These are phyloP conservation scores for Typhlomys cinereus DNA, from an alignment of 2,113 vertebrate genomes.

Conservation along the genomic window DNA sequence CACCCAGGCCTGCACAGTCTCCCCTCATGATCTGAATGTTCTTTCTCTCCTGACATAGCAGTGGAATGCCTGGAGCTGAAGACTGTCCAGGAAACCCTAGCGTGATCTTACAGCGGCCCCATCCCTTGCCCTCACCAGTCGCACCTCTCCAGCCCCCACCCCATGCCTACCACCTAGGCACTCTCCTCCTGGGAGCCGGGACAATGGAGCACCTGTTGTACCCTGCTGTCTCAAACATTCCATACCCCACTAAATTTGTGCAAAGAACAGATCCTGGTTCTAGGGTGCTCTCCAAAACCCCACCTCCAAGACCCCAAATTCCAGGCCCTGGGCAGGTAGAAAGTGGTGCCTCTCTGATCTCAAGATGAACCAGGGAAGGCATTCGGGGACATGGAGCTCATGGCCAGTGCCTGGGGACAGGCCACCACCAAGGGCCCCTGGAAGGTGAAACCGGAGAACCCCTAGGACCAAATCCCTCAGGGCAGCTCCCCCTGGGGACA, in stretches of 20 bases:
- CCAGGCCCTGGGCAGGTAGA: neutral
- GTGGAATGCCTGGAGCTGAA: neutral
- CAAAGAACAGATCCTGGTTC: neutral
- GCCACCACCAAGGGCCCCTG: conserved; percentile 13
- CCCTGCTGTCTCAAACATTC: neutral
- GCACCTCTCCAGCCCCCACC: neutral
- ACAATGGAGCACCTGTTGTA: neutral
- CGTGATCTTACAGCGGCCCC: fast-evolving
- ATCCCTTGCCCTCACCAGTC: fast-evolving
- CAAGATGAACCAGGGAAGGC: conserved; percentile 48
- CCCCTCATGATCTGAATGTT: neutral
- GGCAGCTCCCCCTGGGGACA: neutral
- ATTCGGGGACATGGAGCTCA: conserved; percentile 29
- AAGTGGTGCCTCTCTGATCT: neutral
- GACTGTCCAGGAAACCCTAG: neutral
- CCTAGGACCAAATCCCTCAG: conserved; percentile 11
- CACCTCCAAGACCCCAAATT: neutral
- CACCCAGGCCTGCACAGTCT: neutral
- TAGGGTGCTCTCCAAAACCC: neutral
- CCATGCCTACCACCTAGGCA: neutral
- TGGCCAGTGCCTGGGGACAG: conserved; percentile 11
- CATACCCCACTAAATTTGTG: no score
- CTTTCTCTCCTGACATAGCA: neutral
- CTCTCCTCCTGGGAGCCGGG: neutral
- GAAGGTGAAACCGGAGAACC: conserved; percentile 41